Base-by-base conservation (phyloP, 2,888 invertebrate species). In the Geotrupes spiniger region DNA sequence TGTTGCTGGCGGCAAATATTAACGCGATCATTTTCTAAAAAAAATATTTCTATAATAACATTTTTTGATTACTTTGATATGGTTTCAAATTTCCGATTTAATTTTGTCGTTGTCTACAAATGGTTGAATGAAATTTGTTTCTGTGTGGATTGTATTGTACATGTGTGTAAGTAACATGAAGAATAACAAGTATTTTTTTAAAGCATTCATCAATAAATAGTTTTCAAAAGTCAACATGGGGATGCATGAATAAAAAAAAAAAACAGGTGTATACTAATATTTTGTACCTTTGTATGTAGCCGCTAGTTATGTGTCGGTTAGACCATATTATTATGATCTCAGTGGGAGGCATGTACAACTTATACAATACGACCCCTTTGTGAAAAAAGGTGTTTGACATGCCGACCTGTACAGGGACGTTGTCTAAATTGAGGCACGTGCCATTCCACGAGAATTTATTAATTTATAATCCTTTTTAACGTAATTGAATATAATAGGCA, bases 261-360 rank as follows among this genome's bases (percentile, higher is more conserved):
- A 56, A 61, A 66, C 62, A 61, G 60, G 63, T 62, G 59, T 63
- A 64, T 62, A 63, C 61, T 60, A 63, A 64, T 66, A 68, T 69
- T 68, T 68, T 66, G 64, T 64, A 62, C 63, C 65, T 69, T 69
- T 68, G 66, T 63, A 58, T 60, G 60, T 60, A 63, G 65, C 67
- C 70, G 69, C 64, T 66, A 63, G 65, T 69, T 66, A 68, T 66
- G 68, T 69, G 68, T 69, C 68, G 65, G 70, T 69, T 69, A 68
- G 64, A 69, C 64, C 68, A 64, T 69, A 70, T 71, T n/a, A n/a
- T n/a, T 71, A 70, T 65, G 65, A 62, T 64, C 67, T 54, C 65
- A 63, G 69, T 70, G 59, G 70, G 71, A 68, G 71, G 69, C 63
- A 66, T 69, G 69, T 69, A 68, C 64, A 65, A 67, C 66, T 66